A percentile compares a stretch with the other conserved stretches of the same genome.
Evolutionary conservation across 2,888 invertebrate species (phyloP).

Genomic region (Ligdia adustata): DNA sequence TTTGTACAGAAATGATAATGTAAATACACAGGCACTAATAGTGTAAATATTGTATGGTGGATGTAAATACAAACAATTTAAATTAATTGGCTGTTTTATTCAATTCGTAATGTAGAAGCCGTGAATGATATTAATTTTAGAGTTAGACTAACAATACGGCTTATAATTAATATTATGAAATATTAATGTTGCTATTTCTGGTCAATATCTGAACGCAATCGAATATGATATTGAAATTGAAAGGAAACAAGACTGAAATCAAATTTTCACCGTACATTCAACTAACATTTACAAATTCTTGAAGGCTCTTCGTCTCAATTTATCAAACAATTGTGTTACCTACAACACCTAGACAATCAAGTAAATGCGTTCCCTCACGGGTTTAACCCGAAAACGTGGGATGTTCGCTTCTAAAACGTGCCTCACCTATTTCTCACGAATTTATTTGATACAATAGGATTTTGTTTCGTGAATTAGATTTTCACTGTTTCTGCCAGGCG

Average conservation of each 20-base stretch:
- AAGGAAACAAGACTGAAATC: neutral
- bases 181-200: too few relatives aligned
- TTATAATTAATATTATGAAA: too few relatives aligned
- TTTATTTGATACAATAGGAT: constrained; percentile 20
- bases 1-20: constrained; percentile 34
- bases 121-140: too few relatives aligned
- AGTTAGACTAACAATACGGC: too few relatives aligned
- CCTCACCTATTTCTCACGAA: constrained; percentile 16
- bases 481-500: constrained; percentile 2
- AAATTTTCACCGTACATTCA: neutral
- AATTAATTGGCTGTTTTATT: constrained; percentile 36
- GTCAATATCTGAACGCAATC: too few relatives aligned
- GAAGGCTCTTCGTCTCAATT: constrained; percentile 16
- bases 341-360: constrained; percentile 40
- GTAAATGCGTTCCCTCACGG: constrained; percentile 40
- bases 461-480: constrained; percentile 18
- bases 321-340: constrained; percentile 32
- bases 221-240: too few relatives aligned
- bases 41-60: constrained; percentile 49
- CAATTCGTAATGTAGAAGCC: constrained; percentile 7
- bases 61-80: constrained; percentile 45
- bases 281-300: constrained; percentile 20
- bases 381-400: constrained; percentile 36
- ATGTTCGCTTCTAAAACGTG: constrained; percentile 21
- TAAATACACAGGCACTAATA: constrained; percentile 43